Evolutionary conservation across 2,797 vertebrate genomes (phyloP).

Genomic region (Alosa sapidissima): DNA sequence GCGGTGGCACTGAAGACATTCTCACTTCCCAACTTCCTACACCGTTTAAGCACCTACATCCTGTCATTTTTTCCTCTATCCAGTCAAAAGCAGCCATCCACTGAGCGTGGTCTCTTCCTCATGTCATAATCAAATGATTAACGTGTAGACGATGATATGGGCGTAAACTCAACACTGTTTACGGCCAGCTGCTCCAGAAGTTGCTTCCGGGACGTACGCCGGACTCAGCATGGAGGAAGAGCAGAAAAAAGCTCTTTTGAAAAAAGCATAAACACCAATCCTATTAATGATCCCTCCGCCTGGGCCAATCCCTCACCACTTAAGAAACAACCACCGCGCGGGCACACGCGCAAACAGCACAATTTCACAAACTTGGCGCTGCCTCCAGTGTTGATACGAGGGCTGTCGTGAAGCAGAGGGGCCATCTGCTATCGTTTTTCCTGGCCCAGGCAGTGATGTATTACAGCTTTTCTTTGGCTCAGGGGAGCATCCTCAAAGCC

Average conservation of each 20-base stretch:
- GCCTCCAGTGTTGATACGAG: slow-evolving; percentile 6
- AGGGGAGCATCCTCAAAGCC: background rate
- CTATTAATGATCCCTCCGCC: slow-evolving; percentile 10
- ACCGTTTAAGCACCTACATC: background rate
- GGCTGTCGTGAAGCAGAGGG: background rate
- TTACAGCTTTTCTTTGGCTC: background rate
- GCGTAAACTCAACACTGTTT: slow-evolving; percentile 37
- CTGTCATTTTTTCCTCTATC: background rate
- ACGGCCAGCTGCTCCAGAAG: slow-evolving; percentile 45
- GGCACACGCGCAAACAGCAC: background rate
- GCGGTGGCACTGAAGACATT: background rate
- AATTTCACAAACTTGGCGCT: background rate
- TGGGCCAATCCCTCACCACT: background rate
- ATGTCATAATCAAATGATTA: slow-evolving; percentile 34
- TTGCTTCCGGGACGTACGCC: slow-evolving; percentile 20
- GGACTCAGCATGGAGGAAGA: background rate
- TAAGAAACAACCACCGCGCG: background rate
- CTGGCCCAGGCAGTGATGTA: slow-evolving; percentile 9
- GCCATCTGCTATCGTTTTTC: slow-evolving; percentile 17
- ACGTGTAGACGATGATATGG: slow-evolving; percentile 41
- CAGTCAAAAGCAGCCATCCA: background rate
- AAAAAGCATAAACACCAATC: background rate
- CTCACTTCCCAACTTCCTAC: background rate
- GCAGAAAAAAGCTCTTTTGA: background rate
- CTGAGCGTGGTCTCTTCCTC: background rate